Conservation (phyloP, 2,888 invertebrate species). For the Scaptomyza flava region DNA sequence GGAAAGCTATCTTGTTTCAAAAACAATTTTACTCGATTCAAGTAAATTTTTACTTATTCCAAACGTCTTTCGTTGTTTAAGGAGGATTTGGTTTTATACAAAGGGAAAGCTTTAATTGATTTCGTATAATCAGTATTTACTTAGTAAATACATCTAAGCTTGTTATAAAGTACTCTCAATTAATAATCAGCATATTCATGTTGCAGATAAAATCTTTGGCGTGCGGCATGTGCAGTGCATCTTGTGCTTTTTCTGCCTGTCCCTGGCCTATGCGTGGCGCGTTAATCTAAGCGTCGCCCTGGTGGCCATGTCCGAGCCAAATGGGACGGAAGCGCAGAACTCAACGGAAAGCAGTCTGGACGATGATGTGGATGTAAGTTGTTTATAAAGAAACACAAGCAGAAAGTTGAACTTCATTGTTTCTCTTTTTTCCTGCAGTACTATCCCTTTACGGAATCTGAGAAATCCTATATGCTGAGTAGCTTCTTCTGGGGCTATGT, state of each 20-base stretch:
- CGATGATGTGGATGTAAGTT: slow-evolving; percentile 21
- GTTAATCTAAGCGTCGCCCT: slow-evolving; percentile 90
- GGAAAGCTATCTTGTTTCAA: background rate
- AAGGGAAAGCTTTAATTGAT: no score
- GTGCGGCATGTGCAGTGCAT: slow-evolving; percentile 88
- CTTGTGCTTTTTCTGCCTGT: slow-evolving; percentile 87
- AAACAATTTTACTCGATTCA: background rate
- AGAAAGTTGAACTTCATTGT: background rate
- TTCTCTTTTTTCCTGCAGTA: slow-evolving; percentile 83
- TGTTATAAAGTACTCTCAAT: no score
- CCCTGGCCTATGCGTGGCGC: slow-evolving; percentile 88
- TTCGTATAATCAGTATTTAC: no score
- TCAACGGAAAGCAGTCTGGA: background rate
- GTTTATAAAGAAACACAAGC: background rate
- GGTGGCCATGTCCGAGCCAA: slow-evolving; percentile 88
- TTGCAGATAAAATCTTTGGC: slow-evolving; percentile 85
- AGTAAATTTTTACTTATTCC: background rate
- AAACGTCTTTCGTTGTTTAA: background rate
- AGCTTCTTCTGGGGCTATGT: slow-evolving; percentile 90
- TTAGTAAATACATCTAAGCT: no score
- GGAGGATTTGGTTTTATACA: background rate
- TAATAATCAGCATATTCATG: slow-evolving; percentile 30
- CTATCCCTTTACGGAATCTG: slow-evolving; percentile 86
- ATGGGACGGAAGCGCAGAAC: slow-evolving; percentile 23
- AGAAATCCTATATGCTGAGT: slow-evolving; percentile 86